Evolutionary conservation across 2,113 vertebrate genomes (phyloP).

Genomic region (Triplophysa tibetana): DNA sequence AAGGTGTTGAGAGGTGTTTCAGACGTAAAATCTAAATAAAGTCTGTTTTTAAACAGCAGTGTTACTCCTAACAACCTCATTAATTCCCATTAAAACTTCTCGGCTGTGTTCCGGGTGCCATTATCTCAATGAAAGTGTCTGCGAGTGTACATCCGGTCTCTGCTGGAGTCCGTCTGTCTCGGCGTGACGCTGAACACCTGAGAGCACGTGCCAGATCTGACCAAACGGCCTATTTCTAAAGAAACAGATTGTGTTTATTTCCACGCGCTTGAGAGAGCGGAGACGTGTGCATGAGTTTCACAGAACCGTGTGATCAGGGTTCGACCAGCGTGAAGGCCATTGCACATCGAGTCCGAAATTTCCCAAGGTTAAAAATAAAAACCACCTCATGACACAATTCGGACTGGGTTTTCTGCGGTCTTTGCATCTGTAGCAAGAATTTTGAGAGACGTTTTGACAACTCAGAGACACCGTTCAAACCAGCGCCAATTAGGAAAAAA

Average conservation of each 20-base stretch:
- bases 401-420: too few relatives aligned
- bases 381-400: too few relatives aligned
- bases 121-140: background rate
- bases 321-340: too few relatives aligned
- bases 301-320: background rate
- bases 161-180: constrained; percentile 27
- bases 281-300: background rate
- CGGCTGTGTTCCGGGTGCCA: background rate
- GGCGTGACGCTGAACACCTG: constrained; percentile 29
- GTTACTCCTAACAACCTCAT: constrained; percentile 1
- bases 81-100: constrained; percentile 8
- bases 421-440: too few relatives aligned
- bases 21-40: constrained; percentile 3
- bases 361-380: too few relatives aligned
- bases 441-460: too few relatives aligned
- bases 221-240: background rate
- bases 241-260: background rate
- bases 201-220: constrained; percentile 2
- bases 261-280: background rate
- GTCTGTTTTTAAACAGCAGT: constrained; percentile 9
- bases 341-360: too few relatives aligned
- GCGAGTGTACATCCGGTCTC: background rate
- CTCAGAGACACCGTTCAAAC: too few relatives aligned
- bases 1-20: background rate
- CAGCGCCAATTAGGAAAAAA: too few relatives aligned